Percentiles rank a stretch among this genome's conserved stretches.
Evolutionary conservation across 2,113 vertebrate genomes (phyloP).

Genomic region (Trematomus loennbergii): DNA sequence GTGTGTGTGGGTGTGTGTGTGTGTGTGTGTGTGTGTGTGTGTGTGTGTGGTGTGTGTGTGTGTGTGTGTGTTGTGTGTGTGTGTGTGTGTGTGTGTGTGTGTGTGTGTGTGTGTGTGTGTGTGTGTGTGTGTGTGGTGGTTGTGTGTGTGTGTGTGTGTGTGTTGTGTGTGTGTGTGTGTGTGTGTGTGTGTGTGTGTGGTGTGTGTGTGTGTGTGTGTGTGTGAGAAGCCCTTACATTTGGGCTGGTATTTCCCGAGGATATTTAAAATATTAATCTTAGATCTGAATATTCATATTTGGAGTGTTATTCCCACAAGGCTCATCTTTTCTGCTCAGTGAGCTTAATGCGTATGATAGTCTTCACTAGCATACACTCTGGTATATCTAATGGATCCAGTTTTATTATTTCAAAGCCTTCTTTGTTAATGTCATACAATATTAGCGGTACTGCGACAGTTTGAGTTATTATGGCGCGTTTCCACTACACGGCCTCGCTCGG

Average conservation of each 20-base stretch:
- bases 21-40: too few species aligned
- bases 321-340: constrained; percentile 13
- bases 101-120: too few species aligned
- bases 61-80: background rate
- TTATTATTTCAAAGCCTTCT: constrained; percentile 29
- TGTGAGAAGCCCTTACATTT: too few species aligned
- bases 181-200: constrained; percentile 9
- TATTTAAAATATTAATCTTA: constrained; percentile 71
- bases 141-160: constrained; percentile 5
- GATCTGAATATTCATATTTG: constrained; percentile 64
- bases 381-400: constrained; percentile 24
- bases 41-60: constrained; percentile 12
- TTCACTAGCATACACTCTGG: constrained; percentile 13
- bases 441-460: background rate
- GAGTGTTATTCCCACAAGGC: constrained; percentile 42
- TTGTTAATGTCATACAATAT: constrained; percentile 29
- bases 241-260: constrained; percentile 44
- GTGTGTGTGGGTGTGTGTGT: too few species aligned
- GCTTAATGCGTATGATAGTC: constrained; percentile 3
- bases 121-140: constrained; percentile 18
- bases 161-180: too few species aligned
- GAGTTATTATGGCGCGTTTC: too few species aligned
- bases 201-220: background rate
- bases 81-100: constrained; percentile 2
- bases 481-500: too few species aligned